Conservation (phyloP, 1,140 invertebrate species). For the Drosophila punjabiensis region DNA sequence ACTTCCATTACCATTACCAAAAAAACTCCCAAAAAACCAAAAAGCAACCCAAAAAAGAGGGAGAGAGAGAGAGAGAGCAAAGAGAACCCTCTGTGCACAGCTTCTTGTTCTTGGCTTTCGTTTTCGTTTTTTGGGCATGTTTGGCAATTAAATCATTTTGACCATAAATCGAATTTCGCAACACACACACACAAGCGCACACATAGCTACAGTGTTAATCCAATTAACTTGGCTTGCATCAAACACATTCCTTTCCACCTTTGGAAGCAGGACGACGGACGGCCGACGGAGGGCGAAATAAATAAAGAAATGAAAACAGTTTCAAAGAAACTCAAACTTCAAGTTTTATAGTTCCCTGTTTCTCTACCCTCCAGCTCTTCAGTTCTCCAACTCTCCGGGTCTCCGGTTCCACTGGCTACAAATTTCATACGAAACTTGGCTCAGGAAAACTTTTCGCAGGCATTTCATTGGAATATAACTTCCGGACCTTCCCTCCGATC, state of each 20-base stretch:
- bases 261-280: slow-evolving; percentile 8
- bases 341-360: slow-evolving; percentile 70
- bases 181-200: slow-evolving; percentile 21
- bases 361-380: slow-evolving; percentile 25
- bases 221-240: slow-evolving; percentile 76
- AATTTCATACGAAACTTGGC: slow-evolving; percentile 77
- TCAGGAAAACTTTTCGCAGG: slow-evolving; percentile 57
- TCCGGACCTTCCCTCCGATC: slow-evolving; percentile 1
- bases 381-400: slow-evolving; percentile 21
- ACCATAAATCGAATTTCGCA: slow-evolving; percentile 73
- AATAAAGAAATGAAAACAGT: slow-evolving; percentile 69
- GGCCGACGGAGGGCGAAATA: slow-evolving; percentile 23
- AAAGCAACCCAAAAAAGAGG: not conserved
- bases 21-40: slow-evolving; percentile 14
- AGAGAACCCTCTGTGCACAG: not conserved
- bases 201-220: slow-evolving; percentile 64
- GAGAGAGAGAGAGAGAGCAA: not conserved
- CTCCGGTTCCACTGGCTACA: slow-evolving; percentile 50
- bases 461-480: slow-evolving; percentile 55
- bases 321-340: slow-evolving; percentile 77
- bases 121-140: slow-evolving; percentile 41
- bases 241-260: slow-evolving; percentile 67
- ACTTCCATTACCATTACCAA: slow-evolving; percentile 41
- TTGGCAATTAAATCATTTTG: slow-evolving; percentile 77
- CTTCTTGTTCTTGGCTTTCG: slow-evolving; percentile 4